These are phyloP conservation scores for Bombus turneri DNA, from an alignment of 1,140 invertebrate species.

Conservation along the genomic window DNA sequence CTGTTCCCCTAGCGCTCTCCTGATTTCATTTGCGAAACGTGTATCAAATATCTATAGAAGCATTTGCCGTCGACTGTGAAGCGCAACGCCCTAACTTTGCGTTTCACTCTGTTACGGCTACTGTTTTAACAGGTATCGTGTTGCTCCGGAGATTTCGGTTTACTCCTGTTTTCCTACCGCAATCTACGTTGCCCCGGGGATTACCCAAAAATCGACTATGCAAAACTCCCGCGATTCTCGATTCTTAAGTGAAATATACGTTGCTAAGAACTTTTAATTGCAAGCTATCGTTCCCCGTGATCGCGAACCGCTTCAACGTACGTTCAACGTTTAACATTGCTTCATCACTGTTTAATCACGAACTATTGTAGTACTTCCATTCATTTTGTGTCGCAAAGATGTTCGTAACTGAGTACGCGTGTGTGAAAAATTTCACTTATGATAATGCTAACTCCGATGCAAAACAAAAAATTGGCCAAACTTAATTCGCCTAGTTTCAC, in stretches of 20 bases:
- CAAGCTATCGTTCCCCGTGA: not conserved
- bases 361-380: no score
- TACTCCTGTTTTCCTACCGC: not conserved
- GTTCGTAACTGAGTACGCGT: no score
- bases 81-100: constrained; percentile 22
- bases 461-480: not conserved
- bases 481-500: not conserved
- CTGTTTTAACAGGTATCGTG: constrained; percentile 15
- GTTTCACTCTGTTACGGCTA: not conserved
- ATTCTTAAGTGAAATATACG: not conserved
- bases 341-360: no score
- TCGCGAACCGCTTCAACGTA: no score
- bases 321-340: not conserved
- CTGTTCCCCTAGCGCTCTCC: not conserved
- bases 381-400: no score
- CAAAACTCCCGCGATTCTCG: not conserved
- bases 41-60: constrained; percentile 42
- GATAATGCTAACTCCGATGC: not conserved
- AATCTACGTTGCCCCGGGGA: not conserved
- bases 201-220: not conserved
- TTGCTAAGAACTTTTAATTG: not conserved
- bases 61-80: not conserved
- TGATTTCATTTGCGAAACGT: constrained; percentile 52
- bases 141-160: constrained; percentile 12
- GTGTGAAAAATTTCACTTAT: no score